A percentile compares a stretch with the other conserved stretches of the same genome.
These are phyloP conservation scores for Oryzias dopingdopingensis DNA, from an alignment of 2,797 vertebrate species.

Conservation along the genomic window DNA sequence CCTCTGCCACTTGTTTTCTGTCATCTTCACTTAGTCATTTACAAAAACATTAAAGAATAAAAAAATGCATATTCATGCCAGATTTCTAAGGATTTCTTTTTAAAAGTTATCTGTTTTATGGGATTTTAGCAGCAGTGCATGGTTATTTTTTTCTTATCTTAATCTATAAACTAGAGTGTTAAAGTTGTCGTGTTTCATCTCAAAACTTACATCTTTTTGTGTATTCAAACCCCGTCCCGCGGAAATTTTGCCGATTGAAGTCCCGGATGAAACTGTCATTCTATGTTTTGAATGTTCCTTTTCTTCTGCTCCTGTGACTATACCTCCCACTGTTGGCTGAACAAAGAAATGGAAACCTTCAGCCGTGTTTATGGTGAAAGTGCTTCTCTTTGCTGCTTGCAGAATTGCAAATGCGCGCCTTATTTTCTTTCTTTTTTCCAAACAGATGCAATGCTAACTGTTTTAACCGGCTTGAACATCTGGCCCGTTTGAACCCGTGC, in stretches of 20 bases:
- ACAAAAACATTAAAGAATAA: too few relatives aligned
- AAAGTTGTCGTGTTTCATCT: neutral
- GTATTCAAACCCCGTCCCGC: constrained; percentile 7
- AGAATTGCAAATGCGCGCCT: constrained; percentile 55
- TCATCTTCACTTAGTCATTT: too few relatives aligned
- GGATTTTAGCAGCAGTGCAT: too few relatives aligned
- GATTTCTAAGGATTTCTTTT: too few relatives aligned
- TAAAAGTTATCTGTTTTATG: too few relatives aligned
- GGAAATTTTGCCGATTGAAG: constrained; percentile 44
- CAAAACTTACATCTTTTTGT: constrained; percentile 1
- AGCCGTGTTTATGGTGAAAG: constrained; percentile 44
- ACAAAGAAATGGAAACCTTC: constrained; percentile 70
- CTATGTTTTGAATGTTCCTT: constrained; percentile 52
- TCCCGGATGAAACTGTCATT: constrained; percentile 66
- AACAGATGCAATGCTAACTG: constrained; percentile 51
- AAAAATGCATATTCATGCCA: too few relatives aligned
- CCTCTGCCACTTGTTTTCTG: too few relatives aligned
- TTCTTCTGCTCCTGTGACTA: constrained; percentile 32
- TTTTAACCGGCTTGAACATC: constrained; percentile 24
- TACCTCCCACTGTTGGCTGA: constrained; percentile 70
- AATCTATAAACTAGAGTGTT: too few relatives aligned
- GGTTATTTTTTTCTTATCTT: too few relatives aligned
- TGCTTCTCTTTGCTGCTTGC: constrained; percentile 40
- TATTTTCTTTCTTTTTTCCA: constrained; percentile 5
- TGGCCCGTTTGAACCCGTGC: constrained; percentile 22